Evolutionary conservation across 2,113 vertebrate genomes (phyloP), one percentile per base, ranked within the genome.

Genomic region (Cheirogaleus medius): DNA sequence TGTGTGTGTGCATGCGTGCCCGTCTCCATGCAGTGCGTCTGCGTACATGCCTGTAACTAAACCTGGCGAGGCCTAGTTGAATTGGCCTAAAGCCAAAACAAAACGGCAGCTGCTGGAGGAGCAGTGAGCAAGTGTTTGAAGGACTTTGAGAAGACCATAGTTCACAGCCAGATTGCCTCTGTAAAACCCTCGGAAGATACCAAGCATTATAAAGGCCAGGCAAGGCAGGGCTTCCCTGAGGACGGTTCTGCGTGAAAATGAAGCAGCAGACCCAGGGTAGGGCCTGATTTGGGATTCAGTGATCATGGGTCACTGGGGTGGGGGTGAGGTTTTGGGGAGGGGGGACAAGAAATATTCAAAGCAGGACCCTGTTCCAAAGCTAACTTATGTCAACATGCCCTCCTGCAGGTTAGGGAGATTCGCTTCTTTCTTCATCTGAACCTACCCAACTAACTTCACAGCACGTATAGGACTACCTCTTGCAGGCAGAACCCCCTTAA

Each of bases 51-150:
- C 17, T 5, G 5, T 34, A 7, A 69, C 17, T 58, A 18, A 52
- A 56, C 6, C 13, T 0, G 15, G 32, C 0, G 2, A 83, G 39
- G 10, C 32, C 25, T 23, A 9, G 47, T 2, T 63, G 27, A 44
- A 60, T n/a, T 21, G 32, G 37, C 66, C 73, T 12, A 20, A 49
- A 66, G 27, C 42, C 39, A 27, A 69, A 76, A 42, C 15, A 39
- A 44, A 54, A n/a, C 87, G 58, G 15, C 1, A 83, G 17, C 10
- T 86, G 21, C 54, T 42, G 11, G n/a, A 83, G 69, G 69, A 42
- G 20, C 7, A 6, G 34, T 0, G 6, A 44, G 49, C 20, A 3
- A n/a, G 25, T 17, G 20, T 58, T 8, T 20, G n/a, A 25, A 91
- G 60, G 47, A 34, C 8, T 29, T 5, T 2, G n/a, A 8, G 12